Evolutionary conservation across 1,140 invertebrate genomes (phyloP).

Genomic region (Drosophila arawakana): DNA sequence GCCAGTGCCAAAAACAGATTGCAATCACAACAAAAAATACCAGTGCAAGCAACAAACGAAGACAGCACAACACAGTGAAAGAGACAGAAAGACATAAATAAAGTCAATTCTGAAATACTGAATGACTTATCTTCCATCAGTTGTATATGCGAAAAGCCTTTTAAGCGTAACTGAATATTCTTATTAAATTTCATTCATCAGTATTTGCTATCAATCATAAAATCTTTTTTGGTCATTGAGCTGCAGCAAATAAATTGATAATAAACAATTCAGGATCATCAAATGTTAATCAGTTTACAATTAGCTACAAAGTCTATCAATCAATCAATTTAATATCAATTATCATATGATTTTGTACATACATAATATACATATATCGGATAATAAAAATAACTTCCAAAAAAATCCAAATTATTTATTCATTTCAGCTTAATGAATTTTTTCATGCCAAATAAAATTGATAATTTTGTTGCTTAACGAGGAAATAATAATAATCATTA

Average conservation of each 20-base stretch:
- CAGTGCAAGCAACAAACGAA: background rate
- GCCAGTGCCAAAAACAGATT: background rate
- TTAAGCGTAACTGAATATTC: conserved; percentile 10
- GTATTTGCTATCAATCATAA: conserved; percentile 1
- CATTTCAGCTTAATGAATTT: background rate
- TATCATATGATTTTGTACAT: too few species aligned
- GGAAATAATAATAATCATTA: too few species aligned
- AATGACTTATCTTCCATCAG: conserved; percentile 16
- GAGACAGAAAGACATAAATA: background rate
- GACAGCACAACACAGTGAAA: too few species aligned
- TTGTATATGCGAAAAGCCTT: conserved; percentile 23
- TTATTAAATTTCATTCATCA: background rate
- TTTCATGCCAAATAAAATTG: background rate
- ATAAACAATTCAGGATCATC: background rate
- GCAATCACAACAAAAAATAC: background rate
- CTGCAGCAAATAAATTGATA: background rate
- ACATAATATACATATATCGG: too few species aligned
- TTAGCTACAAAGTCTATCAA: conserved; percentile 19
- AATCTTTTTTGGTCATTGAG: background rate
- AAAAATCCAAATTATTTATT: background rate
- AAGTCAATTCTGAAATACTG: background rate
- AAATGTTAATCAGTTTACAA: conserved; percentile 26
- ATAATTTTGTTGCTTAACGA: too few species aligned
- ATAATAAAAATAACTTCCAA: background rate
- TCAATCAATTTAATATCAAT: background rate